These are phyloP conservation scores for Reinhardtius hippoglossoides DNA, from an alignment of 2,113 vertebrate species.

Conservation along the genomic window DNA sequence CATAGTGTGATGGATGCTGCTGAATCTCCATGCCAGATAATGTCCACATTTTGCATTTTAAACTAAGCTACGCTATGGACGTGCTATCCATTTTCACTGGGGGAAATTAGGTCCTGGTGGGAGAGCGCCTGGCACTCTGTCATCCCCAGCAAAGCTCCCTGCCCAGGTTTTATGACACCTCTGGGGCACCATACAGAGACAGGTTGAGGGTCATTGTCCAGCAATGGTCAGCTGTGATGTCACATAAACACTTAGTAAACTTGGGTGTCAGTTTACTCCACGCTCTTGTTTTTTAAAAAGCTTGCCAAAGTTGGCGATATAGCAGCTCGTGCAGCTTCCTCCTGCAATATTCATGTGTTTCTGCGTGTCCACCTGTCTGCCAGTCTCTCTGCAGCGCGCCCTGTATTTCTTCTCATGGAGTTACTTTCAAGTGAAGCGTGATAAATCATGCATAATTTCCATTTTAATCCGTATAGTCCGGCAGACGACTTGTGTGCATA, in stretches of 20 bases:
- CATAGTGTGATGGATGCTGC: conserved; percentile 88
- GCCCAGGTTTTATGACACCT: conserved; percentile 80
- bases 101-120: conserved; percentile 85
- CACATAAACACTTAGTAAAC: conserved; percentile 70
- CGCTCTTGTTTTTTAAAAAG: conserved; percentile 59
- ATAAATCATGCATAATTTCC: conserved; percentile 77
- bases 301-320: conserved; percentile 65
- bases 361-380: conserved; percentile 49
- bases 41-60: conserved; percentile 90
- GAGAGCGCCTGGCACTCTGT: conserved; percentile 81
- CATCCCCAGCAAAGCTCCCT: conserved; percentile 77
- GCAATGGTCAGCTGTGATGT: conserved; percentile 79
- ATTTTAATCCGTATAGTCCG: conserved; percentile 70
- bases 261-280: conserved; percentile 71
- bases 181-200: conserved; percentile 80
- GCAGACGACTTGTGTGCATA: conserved; percentile 59
- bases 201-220: conserved; percentile 82
- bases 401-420: conserved; percentile 50
- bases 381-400: conserved; percentile 27
- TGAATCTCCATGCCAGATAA: conserved; percentile 88
- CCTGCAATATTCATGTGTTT: conserved; percentile 72
- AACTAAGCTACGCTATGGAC: conserved; percentile 85
- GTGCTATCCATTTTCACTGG: conserved; percentile 84
- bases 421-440: conserved; percentile 65
- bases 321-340: conserved; percentile 36